Conservation (phyloP, 2,113 vertebrate species). For the Phocoena phocoena region DNA sequence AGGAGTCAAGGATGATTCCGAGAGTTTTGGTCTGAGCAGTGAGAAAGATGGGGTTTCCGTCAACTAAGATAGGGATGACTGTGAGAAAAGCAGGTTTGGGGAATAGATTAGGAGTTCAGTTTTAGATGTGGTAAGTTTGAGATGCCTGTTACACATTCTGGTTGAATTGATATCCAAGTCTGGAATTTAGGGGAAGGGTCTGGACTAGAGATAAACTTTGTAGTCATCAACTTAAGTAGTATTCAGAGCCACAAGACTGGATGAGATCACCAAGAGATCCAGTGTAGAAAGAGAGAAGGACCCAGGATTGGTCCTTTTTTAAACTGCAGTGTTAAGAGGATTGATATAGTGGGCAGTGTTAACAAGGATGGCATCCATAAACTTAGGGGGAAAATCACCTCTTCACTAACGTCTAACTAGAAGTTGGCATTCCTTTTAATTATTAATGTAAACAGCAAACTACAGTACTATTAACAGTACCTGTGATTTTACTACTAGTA, state of each 20-base stretch:
- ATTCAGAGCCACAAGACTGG: background rate
- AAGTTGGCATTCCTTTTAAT: constrained; percentile 43
- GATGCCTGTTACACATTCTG: background rate
- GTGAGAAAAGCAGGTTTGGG: background rate
- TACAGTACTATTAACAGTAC: background rate
- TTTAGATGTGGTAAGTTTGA: constrained; percentile 44
- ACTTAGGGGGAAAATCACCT: background rate
- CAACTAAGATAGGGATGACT: background rate
- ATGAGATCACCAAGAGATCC: background rate
- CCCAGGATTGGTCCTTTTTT: background rate
- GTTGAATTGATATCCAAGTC: background rate
- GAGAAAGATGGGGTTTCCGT: background rate
- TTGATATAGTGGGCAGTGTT: background rate
- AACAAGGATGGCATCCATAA: background rate
- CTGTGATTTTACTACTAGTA: constrained; percentile 25
- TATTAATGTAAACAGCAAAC: constrained; percentile 4
- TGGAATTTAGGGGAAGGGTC: background rate
- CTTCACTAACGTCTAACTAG: background rate
- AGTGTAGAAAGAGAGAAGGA: background rate
- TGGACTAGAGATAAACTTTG: background rate
- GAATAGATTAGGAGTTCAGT: background rate
- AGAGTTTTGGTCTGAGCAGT: constrained; percentile 29
- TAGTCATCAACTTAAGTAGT: background rate
- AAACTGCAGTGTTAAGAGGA: background rate
- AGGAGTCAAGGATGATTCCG: background rate